Conservation (phyloP, 2,797 vertebrate genomes). For the Sebastes cheni region DNA sequence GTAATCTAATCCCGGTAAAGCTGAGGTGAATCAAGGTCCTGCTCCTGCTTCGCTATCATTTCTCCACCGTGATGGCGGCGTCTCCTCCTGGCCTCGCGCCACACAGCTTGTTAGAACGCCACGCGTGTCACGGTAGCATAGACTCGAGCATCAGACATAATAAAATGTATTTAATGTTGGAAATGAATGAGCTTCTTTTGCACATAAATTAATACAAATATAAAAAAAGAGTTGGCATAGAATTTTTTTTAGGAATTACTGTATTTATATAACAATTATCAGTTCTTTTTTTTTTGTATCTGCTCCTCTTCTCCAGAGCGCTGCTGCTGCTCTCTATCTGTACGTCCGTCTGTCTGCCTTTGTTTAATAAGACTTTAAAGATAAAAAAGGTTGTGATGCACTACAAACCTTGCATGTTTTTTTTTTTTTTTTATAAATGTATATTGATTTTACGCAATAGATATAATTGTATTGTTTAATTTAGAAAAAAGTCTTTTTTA, state of each 20-base stretch:
- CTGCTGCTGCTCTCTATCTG: constrained; percentile 22
- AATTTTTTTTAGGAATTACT: constrained; percentile 42
- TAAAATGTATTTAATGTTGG: constrained; percentile 55
- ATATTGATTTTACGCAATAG: constrained; percentile 74
- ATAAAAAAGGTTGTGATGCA: constrained; percentile 65
- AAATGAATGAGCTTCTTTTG: constrained; percentile 76
- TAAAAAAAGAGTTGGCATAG: constrained; percentile 40
- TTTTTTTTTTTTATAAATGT: constrained; percentile 55
- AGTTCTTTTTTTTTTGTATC: constrained; percentile 51
- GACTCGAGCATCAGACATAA: constrained; percentile 38
- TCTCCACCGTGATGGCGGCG: background rate
- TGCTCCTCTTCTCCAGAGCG: constrained; percentile 37
- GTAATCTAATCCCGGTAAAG: background rate
- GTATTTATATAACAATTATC: constrained; percentile 30
- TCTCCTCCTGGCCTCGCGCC: constrained; percentile 1
- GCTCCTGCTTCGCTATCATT: background rate
- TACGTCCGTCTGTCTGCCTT: constrained; percentile 49
- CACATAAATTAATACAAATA: constrained; percentile 71
- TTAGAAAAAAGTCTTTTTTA: constrained; percentile 61
- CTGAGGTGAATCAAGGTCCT: background rate
- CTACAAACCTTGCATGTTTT: constrained; percentile 75
- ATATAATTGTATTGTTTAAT: constrained; percentile 67
- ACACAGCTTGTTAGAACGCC: constrained; percentile 38
- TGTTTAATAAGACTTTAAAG: constrained; percentile 51
- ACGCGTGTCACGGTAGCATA: constrained; percentile 40